Conservation (phyloP, 2,888 invertebrate species). For the Drosophila phalerata region DNA sequence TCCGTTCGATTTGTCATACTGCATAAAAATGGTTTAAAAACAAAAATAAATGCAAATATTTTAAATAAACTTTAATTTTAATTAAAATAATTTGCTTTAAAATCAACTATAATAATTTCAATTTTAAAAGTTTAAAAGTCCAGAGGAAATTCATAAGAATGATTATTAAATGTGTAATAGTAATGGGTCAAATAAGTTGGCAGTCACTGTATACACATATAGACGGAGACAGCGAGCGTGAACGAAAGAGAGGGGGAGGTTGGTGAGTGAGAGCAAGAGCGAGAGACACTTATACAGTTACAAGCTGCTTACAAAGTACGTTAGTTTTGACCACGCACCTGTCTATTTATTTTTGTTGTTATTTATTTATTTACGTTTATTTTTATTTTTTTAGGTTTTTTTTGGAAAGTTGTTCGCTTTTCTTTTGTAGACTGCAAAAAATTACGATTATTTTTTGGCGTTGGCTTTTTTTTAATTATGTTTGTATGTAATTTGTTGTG, state of each 20-base stretch:
- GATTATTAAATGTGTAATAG: too few species aligned
- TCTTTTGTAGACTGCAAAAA: conserved; percentile 42
- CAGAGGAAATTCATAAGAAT: too few species aligned
- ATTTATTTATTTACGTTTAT: conserved; percentile 25
- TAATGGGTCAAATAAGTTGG: too few species aligned
- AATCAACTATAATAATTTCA: too few species aligned
- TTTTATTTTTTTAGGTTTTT: conserved; percentile 21
- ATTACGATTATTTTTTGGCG: conserved; percentile 55
- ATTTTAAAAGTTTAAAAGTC: too few species aligned
- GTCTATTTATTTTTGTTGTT: conserved; percentile 26
- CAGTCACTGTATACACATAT: background rate
- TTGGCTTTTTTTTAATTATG: conserved; percentile 55
- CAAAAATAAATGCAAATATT: too few species aligned
- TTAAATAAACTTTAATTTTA: too few species aligned
- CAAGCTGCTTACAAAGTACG: conserved; percentile 50
- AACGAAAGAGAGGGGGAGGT: too few species aligned
- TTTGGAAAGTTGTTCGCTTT: conserved; percentile 57
- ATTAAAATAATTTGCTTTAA: too few species aligned
- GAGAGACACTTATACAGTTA: conserved; percentile 13
- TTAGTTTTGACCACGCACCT: conserved; percentile 65
- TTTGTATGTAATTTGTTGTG: conserved; percentile 46
- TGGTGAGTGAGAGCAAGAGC: background rate
- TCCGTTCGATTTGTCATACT: too few species aligned
- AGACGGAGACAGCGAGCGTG: background rate
- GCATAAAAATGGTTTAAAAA: too few species aligned